Evolutionary conservation across 1,140 invertebrate species (phyloP).

Genomic region (Brachionus angularis): DNA sequence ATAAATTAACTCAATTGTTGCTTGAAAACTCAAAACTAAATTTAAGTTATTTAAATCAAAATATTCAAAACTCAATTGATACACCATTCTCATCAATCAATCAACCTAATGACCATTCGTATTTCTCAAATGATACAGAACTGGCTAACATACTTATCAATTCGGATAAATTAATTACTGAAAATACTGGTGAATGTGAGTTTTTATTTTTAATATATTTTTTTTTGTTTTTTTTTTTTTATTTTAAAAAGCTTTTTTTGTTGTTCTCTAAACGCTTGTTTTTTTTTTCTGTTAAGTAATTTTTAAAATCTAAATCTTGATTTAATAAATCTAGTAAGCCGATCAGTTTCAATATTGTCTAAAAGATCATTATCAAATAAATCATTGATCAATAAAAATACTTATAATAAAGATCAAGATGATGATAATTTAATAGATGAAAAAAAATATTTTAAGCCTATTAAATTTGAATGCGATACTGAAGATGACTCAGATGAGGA

Average conservation of each 20-base stretch:
- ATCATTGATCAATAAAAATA: too few species aligned
- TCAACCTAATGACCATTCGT: neutral
- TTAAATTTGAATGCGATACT: neutral
- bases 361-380: neutral
- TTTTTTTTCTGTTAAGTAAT: too few species aligned
- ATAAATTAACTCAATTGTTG: too few species aligned
- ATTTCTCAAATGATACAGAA: neutral
- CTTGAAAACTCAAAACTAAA: too few species aligned
- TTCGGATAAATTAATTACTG: neutral
- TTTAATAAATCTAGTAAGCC: slow-evolving; percentile 36
- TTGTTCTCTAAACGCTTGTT: neutral
- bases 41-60: too few species aligned
- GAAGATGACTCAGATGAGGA: neutral
- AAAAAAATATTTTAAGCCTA: slow-evolving; percentile 16
- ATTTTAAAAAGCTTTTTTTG: neutral
- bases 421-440: too few species aligned
- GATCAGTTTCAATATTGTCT: slow-evolving; percentile 27
- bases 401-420: too few species aligned
- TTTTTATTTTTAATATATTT: neutral
- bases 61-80: too few species aligned
- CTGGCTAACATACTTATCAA: neutral
- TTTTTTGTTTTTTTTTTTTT: neutral
- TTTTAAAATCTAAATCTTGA: too few species aligned
- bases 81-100: neutral
- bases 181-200: neutral